Percentiles rank a stretch among this genome's conserved stretches.
These are phyloP conservation scores for Camptogramma bilineatum DNA, from an alignment of 2,888 invertebrate species.

Conservation along the genomic window DNA sequence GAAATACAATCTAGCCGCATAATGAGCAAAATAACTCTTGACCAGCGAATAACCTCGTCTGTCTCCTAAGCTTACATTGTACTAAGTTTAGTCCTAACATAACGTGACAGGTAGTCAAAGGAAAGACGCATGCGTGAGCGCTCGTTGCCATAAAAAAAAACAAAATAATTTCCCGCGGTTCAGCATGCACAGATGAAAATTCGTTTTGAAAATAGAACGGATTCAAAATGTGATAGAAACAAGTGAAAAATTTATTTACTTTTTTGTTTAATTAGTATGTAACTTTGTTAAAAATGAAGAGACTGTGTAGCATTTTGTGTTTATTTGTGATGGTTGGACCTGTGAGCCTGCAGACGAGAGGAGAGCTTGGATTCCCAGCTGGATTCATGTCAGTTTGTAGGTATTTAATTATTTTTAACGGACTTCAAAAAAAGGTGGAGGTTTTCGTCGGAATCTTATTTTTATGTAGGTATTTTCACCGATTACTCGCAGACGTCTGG, in stretches of 20 bases:
- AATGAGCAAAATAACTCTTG: constrained; percentile 30
- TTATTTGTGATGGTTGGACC: constrained; percentile 39
- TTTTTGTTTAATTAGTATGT: constrained; percentile 27
- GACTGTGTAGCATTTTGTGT: constrained; percentile 28
- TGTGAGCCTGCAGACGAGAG: constrained; percentile 50
- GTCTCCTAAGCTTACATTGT: constrained; percentile 22
- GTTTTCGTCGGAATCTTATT: no score
- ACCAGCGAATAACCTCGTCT: constrained; percentile 29
- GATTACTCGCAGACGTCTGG: no score
- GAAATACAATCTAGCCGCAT: constrained; percentile 20
- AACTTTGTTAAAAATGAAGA: constrained; percentile 31
- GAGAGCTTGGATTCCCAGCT: constrained; percentile 68
- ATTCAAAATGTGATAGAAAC: constrained; percentile 8
- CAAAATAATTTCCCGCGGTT: constrained; percentile 33
- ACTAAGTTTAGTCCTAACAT: constrained; percentile 13
- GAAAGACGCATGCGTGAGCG: constrained; percentile 42
- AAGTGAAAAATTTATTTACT: constrained; percentile 6
- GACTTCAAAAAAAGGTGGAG: no score
- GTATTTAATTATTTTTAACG: constrained; percentile 44
- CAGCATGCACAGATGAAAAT: neutral
- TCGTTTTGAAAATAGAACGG: neutral
- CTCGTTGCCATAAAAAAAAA: constrained; percentile 44
- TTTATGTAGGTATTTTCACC: no score
- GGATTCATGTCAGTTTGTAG: constrained; percentile 78
- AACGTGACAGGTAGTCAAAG: constrained; percentile 41